Evolutionary conservation across 2,797 vertebrate species (phyloP).

Genomic region (Artibeus jamaicensis): DNA sequence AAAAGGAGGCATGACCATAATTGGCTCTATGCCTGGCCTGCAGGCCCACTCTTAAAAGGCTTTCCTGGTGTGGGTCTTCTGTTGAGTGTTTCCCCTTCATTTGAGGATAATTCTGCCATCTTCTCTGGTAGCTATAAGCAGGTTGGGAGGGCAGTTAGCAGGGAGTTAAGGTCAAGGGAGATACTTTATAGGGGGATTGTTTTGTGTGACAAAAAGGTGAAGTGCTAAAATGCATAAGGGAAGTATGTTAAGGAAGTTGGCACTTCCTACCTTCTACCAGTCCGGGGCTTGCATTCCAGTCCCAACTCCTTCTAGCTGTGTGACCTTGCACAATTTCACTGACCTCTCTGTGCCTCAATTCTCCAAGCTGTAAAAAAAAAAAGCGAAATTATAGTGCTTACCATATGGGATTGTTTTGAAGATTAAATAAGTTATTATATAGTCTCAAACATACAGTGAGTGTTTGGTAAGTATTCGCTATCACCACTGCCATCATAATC

Average conservation of each 20-base stretch:
- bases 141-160: not conserved
- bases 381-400: not conserved
- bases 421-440: not conserved
- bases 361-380: not conserved
- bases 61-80: not conserved
- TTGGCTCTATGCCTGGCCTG: not conserved
- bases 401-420: not conserved
- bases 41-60: not conserved
- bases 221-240: not conserved
- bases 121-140: not conserved
- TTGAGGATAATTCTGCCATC: not conserved
- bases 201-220: not conserved
- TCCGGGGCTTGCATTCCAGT: not conserved
- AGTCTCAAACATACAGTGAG: not conserved
- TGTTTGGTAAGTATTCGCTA: not conserved
- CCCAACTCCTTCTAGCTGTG: not conserved
- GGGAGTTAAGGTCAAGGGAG: not conserved
- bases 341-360: not conserved
- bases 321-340: not conserved
- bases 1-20: not conserved
- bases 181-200: not conserved
- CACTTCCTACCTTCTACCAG: not conserved
- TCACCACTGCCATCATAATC: not conserved
- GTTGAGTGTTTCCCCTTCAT: not conserved
- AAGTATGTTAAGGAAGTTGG: not conserved